Base-by-base conservation (phyloP, 2,113 vertebrate species). In the Struthio camelus region DNA sequence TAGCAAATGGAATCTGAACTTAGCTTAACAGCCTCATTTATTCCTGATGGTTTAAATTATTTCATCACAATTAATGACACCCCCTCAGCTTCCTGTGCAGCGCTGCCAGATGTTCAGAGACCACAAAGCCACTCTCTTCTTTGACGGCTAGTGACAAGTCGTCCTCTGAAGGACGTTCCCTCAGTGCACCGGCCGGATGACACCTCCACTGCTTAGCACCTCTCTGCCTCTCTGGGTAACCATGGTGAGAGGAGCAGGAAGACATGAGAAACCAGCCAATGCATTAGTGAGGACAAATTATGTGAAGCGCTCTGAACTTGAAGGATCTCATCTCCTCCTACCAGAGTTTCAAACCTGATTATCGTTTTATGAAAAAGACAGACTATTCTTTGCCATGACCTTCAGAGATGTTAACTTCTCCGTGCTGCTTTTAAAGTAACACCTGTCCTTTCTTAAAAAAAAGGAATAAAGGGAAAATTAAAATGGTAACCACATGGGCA, bases 41-140 rank as follows among this genome's bases (percentile, higher is more conserved):
- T 98, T 99, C 98, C 99, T 99, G 98, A 99, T 99, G 99, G 99
- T 98, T 99, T 99, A 99, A 99, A 99, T 99, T 99, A 99, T 99
- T 99, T 99, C 99, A 99, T 99, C 99, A 99, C 99, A 99, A 99
- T 99, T 99, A 99, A 99, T 99, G 98, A 99, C 99, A 99, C 98
- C 98, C 98, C 98, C 98, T 98, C 98, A 98, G 98, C 98, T 98
- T 98, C 99, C 98, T 97, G 98, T 98, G 98, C 98, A 97, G 98
- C 71, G 2, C 97, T 98, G 99, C 99, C 99, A 99, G 99, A 99
- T 99, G 99, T 99, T 99, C 98, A 88, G 99, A 99, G 99, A 99
- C 98, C 98, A 96, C 98, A 97, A 98, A 98, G 98, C 98, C 98
- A 99, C 98, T 98, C 98, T 98, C 98, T 98, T 98, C 97, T 98